Evolutionary conservation across 2,113 vertebrate genomes (phyloP).

Genomic region (Solea solea): DNA sequence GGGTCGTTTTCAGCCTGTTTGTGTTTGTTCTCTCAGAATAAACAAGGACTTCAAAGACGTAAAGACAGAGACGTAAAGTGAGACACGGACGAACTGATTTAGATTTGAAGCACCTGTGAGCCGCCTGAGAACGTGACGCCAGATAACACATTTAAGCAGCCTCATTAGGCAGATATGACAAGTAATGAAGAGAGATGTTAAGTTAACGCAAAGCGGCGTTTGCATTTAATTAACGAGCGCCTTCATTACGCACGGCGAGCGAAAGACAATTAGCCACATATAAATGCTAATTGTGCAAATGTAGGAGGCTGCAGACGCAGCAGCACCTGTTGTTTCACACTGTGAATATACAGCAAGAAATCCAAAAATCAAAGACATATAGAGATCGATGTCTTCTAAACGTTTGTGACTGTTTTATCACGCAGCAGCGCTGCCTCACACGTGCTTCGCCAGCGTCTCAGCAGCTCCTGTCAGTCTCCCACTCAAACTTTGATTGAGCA

Average conservation of each 20-base stretch:
- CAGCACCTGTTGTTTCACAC: constrained; percentile 2
- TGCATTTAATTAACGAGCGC: constrained; percentile 24
- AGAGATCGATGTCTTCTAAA: too few species aligned
- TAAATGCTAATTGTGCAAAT: constrained; percentile 28
- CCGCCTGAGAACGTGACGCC: constrained; percentile 2
- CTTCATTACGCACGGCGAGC: constrained; percentile 21
- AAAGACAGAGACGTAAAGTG: too few species aligned
- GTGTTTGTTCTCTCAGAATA: too few species aligned
- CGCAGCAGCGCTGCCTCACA: not conserved
- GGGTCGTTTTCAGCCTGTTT: too few species aligned
- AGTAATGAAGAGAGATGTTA: constrained; percentile 26
- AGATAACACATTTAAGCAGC: constrained; percentile 7
- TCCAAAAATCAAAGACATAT: too few species aligned
- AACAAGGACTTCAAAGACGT: too few species aligned
- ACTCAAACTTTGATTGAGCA: constrained; percentile 63
- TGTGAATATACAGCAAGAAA: too few species aligned
- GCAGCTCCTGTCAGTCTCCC: constrained; percentile 33
- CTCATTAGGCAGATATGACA: constrained; percentile 24
- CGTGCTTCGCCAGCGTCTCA: not conserved
- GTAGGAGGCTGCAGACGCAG: not conserved
- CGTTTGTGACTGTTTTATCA: too few species aligned
- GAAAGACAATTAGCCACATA: constrained; percentile 19
- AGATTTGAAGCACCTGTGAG: not conserved
- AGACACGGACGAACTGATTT: not conserved
- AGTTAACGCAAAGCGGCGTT: constrained; percentile 19